These are phyloP conservation scores for Neodontobutis hainanensis DNA, from an alignment of 2,113 vertebrate genomes.

Conservation along the genomic window DNA sequence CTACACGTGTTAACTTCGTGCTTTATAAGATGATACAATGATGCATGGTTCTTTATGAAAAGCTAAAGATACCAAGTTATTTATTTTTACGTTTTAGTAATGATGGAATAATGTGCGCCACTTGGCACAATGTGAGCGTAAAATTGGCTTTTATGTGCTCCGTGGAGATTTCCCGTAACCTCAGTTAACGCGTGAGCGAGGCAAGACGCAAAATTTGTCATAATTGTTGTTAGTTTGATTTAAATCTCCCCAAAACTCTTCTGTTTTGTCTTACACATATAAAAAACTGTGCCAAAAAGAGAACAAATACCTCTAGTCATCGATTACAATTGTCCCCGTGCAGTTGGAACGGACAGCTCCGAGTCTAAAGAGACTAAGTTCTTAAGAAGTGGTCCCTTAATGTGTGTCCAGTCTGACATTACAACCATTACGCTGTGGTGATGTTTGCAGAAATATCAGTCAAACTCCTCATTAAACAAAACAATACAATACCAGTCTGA, in stretches of 20 bases:
- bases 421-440: not conserved
- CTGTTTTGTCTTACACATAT: not conserved
- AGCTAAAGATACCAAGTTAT: not conserved
- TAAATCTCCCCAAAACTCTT: too few species aligned
- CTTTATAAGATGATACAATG: not conserved
- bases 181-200: not conserved
- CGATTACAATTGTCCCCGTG: too few species aligned
- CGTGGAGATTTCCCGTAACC: not conserved
- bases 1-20: not conserved
- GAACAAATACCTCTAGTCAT: too few species aligned
- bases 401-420: not conserved
- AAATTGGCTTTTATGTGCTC: conserved; percentile 14
- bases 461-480: not conserved
- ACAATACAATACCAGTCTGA: not conserved
- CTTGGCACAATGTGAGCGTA: conserved; percentile 19
- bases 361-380: not conserved
- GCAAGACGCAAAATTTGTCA: not conserved
- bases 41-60: not conserved
- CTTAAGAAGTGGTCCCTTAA: not conserved
- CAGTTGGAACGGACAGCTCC: too few species aligned
- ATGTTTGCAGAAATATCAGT: not conserved
- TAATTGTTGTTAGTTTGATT: too few species aligned
- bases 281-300: too few species aligned
- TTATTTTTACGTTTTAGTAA: not conserved
- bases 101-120: conserved; percentile 13